Conservation (phyloP, 2,797 vertebrate species). For the Propithecus perrieri region DNA sequence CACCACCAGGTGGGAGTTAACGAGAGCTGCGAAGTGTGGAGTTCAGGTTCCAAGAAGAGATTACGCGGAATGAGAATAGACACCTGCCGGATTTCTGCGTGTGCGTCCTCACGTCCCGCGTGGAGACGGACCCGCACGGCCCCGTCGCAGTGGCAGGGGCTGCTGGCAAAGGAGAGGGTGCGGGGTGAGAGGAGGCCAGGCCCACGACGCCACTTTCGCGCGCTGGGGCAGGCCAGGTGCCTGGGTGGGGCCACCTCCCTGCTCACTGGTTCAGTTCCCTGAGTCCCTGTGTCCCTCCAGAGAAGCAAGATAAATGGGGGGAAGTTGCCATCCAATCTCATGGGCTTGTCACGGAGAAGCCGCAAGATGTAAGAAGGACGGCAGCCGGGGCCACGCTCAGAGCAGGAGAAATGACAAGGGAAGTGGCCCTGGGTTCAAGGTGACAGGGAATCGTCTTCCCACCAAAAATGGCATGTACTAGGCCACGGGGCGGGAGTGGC, state of each 20-base stretch:
- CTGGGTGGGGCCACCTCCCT: not conserved
- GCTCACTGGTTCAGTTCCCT: not conserved
- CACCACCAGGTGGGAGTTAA: not conserved
- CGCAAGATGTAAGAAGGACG: not conserved
- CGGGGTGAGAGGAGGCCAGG: not conserved
- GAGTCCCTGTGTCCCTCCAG: not conserved
- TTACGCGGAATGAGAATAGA: fast-evolving
- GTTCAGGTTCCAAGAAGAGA: not conserved
- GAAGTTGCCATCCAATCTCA: not conserved
- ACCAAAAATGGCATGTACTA: not conserved
- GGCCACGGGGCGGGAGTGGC: fast-evolving
- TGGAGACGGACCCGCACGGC: no score
- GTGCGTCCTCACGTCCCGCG: not conserved
- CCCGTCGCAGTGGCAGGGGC: no score
- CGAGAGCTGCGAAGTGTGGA: no score
- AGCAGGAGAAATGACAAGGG: not conserved
- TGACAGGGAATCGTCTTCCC: not conserved
- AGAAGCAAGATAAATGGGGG: not conserved
- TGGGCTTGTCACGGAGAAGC: not conserved
- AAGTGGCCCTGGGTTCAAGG: not conserved
- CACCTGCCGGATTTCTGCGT: not conserved
- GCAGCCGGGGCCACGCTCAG: not conserved
- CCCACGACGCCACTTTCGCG: no score
- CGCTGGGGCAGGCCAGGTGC: no score
- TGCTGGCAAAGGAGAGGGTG: not conserved